These are phyloP conservation scores for Polydrusus tereticollis DNA, from an alignment of 2,888 invertebrate species.

Conservation along the genomic window DNA sequence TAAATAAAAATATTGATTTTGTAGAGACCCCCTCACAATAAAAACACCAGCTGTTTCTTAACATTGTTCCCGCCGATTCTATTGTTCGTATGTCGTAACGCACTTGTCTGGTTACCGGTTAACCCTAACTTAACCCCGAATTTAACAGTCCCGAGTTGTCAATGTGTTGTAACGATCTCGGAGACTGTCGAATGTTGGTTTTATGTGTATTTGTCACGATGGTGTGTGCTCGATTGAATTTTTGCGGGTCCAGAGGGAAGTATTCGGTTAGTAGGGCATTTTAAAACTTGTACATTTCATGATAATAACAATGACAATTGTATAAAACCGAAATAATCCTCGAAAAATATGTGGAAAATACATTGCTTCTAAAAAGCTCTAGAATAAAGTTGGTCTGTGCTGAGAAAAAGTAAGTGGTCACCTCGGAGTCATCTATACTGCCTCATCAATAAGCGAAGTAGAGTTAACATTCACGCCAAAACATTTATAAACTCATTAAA, in stretches of 20 bases:
- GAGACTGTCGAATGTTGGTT: not conserved
- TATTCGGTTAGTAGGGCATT: too few relatives aligned
- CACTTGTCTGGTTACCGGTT: constrained; percentile 35
- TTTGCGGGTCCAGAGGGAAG: not conserved
- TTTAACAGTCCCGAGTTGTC: constrained; percentile 20
- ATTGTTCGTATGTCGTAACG: constrained; percentile 22
- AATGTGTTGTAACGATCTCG: constrained; percentile 15
- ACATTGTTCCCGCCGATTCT: not conserved
- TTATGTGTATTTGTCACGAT: not conserved
- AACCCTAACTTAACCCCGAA: constrained; percentile 26
- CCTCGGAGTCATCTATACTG: too few relatives aligned
- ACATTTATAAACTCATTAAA: too few relatives aligned
- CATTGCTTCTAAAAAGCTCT: too few relatives aligned
- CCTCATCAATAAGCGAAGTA: too few relatives aligned
- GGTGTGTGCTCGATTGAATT: not conserved
- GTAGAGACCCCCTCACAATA: not conserved
- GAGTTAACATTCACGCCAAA: too few relatives aligned
- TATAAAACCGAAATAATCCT: too few relatives aligned
- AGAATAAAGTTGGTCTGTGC: too few relatives aligned
- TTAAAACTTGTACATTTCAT: too few relatives aligned
- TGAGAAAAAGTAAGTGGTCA: too few relatives aligned
- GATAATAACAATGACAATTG: too few relatives aligned
- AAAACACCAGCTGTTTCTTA: constrained; percentile 33
- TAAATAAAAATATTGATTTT: constrained; percentile 29
- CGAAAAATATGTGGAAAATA: too few relatives aligned